A percentile compares a stretch with the other conserved stretches of the same genome.
These are phyloP conservation scores for Drosophila anomalata DNA, from an alignment of 2,888 invertebrate genomes.

Conservation along the genomic window DNA sequence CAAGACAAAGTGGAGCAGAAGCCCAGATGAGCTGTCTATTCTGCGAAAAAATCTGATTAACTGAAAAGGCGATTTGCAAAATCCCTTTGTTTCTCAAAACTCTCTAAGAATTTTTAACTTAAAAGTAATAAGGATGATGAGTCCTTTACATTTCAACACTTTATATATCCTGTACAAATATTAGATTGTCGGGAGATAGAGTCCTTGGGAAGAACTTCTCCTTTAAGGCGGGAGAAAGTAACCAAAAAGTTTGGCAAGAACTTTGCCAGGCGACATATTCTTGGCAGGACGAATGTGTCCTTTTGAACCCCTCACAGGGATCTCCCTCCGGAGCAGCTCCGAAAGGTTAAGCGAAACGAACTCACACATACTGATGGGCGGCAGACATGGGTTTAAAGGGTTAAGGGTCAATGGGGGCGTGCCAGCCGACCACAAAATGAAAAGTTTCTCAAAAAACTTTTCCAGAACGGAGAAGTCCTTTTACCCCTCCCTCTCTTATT, in stretches of 20 bases:
- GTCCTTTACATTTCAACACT: not conserved
- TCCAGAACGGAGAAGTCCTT: not conserved
- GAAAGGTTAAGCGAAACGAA: conserved; percentile 72
- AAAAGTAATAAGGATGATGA: not conserved
- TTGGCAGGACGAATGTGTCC: conserved; percentile 34
- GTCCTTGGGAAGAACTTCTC: conserved; percentile 29
- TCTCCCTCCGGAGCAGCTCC: conserved; percentile 6
- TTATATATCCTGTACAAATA: conserved; percentile 6
- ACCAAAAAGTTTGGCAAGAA: conserved; percentile 18
- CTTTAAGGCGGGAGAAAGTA: conserved; percentile 14
- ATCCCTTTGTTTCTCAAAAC: not conserved
- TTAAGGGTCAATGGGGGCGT: conserved; percentile 38
- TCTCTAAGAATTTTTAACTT: not conserved
- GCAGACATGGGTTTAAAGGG: conserved; percentile 42
- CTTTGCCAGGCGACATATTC: conserved; percentile 58
- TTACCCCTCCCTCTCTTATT: too few relatives aligned
- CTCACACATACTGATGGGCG: conserved; percentile 43
- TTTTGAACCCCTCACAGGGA: not conserved
- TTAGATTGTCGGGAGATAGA: conserved; percentile 27
- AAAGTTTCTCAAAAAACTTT: conserved; percentile 59
- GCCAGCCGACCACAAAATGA: conserved; percentile 64
- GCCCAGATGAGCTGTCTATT: conserved; percentile 36
- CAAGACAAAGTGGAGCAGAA: not conserved
- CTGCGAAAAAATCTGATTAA: conserved; percentile 42
- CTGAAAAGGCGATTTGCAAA: conserved; percentile 14